Evolutionary conservation across 2,113 vertebrate genomes (phyloP).

Genomic region (Hymenochirus boettgeri): DNA sequence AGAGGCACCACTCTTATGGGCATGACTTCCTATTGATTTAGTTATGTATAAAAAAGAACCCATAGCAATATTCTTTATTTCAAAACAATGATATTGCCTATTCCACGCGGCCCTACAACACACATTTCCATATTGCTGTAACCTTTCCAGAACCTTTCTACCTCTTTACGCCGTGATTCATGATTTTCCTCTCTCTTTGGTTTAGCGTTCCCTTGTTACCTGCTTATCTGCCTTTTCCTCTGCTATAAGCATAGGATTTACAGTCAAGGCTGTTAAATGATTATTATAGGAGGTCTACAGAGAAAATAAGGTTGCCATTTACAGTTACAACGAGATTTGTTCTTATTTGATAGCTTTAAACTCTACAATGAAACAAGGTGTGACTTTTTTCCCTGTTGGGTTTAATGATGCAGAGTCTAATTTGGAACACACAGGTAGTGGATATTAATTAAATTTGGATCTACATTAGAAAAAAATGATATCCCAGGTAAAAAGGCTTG

Average conservation of each 20-base stretch:
- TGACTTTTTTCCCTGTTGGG: slow-evolving; percentile 32
- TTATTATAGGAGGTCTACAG: slow-evolving; percentile 40
- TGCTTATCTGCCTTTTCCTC: slow-evolving; percentile 39
- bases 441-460: slow-evolving; percentile 32
- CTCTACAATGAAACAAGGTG: slow-evolving; percentile 29
- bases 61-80: background rate
- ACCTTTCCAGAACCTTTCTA: slow-evolving; percentile 39
- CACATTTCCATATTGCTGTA: slow-evolving; percentile 26
- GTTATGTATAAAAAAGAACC: background rate
- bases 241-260: slow-evolving; percentile 42
- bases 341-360: slow-evolving; percentile 41
- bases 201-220: slow-evolving; percentile 39
- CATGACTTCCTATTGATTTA: too few relatives aligned
- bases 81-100: slow-evolving; percentile 19
- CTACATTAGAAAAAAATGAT: slow-evolving; percentile 35
- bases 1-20: too few relatives aligned
- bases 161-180: slow-evolving; percentile 35
- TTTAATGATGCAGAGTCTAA: slow-evolving; percentile 5
- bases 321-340: slow-evolving; percentile 36
- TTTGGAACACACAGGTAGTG: slow-evolving; percentile 13
- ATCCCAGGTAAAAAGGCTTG: slow-evolving; percentile 29
- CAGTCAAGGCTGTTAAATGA: slow-evolving; percentile 42
- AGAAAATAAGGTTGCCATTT: slow-evolving; percentile 30
- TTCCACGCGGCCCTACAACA: slow-evolving; percentile 17
- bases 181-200: slow-evolving; percentile 35